phyloP scores from a whole-genome alignment of 1,140 invertebrate species.

The Penaeus chinensis region DNA sequence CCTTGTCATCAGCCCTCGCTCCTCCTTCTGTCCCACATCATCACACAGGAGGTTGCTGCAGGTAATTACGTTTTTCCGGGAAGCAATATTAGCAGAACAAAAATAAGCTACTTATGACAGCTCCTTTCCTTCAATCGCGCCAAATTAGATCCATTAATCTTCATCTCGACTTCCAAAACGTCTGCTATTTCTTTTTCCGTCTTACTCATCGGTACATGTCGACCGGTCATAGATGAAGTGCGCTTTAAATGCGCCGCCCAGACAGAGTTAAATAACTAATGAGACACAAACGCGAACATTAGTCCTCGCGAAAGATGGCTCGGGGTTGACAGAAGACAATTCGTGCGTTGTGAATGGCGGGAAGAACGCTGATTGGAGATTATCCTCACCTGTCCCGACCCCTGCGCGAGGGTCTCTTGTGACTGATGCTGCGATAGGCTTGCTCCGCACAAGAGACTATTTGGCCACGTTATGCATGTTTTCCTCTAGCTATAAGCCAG shows the following conservation, averaged over 20 bases:
- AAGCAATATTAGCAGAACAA: slow-evolving; percentile 40
- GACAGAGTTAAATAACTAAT: no score
- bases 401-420: neutral
- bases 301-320: no score
- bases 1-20: neutral
- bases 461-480: no score
- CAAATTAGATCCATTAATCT: neutral
- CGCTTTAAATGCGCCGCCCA: no score
- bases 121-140: slow-evolving; percentile 3
- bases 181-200: neutral
- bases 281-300: no score
- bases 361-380: slow-evolving; percentile 46
- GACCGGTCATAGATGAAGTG: no score
- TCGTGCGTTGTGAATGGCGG: slow-evolving; percentile 47
- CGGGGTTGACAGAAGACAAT: slow-evolving; percentile 33
- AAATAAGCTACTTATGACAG: slow-evolving; percentile 48
- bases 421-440: no score
- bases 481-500: no score
- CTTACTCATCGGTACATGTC: no score
- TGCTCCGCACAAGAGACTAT: no score
- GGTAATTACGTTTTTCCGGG: slow-evolving; percentile 52
- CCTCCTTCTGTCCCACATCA: neutral
- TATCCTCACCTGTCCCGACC: slow-evolving; percentile 43
- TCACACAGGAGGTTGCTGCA: slow-evolving; percentile 29
- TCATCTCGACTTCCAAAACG: neutral